Evolutionary conservation across 2,888 invertebrate genomes (phyloP), one percentile per base, ranked within the genome.

Genomic region (Aproaerema taeniolella): DNA sequence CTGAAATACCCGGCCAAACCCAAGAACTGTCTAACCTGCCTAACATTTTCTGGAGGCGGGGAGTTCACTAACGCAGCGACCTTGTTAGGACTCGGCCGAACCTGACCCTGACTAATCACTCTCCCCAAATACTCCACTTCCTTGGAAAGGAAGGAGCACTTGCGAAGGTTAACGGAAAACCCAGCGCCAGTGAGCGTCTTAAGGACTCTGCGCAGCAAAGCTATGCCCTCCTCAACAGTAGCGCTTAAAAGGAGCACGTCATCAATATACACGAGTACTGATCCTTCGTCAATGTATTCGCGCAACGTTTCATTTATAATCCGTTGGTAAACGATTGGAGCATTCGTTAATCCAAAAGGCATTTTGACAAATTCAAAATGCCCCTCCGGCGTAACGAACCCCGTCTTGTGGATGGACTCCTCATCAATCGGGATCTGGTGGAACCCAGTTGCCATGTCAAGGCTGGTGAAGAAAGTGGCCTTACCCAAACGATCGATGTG

Each of bases 41-140:
- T 34, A 12, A 37, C 20, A 34, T 45, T 45, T 24, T 12, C 2
- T 2, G 39, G 42, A 15, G 28, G 32, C 16, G 39, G 11, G 13
- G 25, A 13, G 12, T 30, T 30, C 10, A 29, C 32, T 29, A 35
- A 29, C 11, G 26, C 26, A 17, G 29, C 20, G 13, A 38, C 36
- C 7, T 26, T 20, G 12, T 12, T 16, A 3, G 31, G 31, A 29
- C 38, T 45, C 38, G 35, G 32, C 17, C 26, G 31, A 6, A 31
- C 40, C 32, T 43, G 42, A 42, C 24, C 38, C 10, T 16, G 7
- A 14, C 37, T 31, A n/a, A 49, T 38, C 0, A 43, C 13, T 0
- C 52, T 10, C 0, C 52, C 49, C 31, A 54, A 38, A 15, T 52
- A 54, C 12, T 54, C 49, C 0, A 54, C 33, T 25, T 50, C 46